Base-by-base conservation (phyloP, 2,888 invertebrate species). In the Punctoribates punctum region DNA sequence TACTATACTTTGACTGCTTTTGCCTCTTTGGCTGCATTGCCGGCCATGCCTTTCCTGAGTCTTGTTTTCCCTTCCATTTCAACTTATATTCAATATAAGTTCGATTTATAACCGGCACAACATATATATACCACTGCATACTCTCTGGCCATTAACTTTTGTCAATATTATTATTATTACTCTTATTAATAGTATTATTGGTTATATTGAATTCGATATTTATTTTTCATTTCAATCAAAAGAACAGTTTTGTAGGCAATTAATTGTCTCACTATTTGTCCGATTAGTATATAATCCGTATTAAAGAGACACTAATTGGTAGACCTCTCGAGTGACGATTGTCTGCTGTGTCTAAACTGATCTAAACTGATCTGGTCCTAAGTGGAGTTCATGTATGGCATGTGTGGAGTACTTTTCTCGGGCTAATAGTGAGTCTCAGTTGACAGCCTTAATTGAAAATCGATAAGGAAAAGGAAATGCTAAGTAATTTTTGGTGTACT, bases 391-490 rank as follows among this genome's bases (percentile, higher is more conserved):
- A 34, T 15, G 27, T 29, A 29, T 29, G 60, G n/a, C 27, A 34
- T 17, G 29, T 13, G 9, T 65, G 5, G 6, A 65, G 34, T 34
- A 60, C 13, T n/a, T 17, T 6, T 54, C 54, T 23, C 5, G 17
- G 11, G 15, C 17, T n/a, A 65, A 27, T 29, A 65, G 65, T n/a
- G n/a, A 34, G 9, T 5, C 8, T 8, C 57, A 57, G 34, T 29
- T 29, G 34, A 65, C 65, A 60, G 20, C 29, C 9, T 11, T 57
- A 73, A 73, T 73, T 73, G 74, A 73, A 73, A 73, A 73, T 73
- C 74, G 57, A 73, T 73, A 13, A 34, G 74, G 57, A 73, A 73
- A 73, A 73, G 74, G 74, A 73, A 73, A 73, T 57, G 57, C 25
- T 29, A 57, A 73, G 74, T 73, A 73, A 73, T 73, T 73, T 73